A percentile compares a stretch with the other conserved stretches of the same genome.
phyloP scores from a whole-genome alignment of 2,113 vertebrate genomes.

The Cyprinodon brontotheroides region DNA sequence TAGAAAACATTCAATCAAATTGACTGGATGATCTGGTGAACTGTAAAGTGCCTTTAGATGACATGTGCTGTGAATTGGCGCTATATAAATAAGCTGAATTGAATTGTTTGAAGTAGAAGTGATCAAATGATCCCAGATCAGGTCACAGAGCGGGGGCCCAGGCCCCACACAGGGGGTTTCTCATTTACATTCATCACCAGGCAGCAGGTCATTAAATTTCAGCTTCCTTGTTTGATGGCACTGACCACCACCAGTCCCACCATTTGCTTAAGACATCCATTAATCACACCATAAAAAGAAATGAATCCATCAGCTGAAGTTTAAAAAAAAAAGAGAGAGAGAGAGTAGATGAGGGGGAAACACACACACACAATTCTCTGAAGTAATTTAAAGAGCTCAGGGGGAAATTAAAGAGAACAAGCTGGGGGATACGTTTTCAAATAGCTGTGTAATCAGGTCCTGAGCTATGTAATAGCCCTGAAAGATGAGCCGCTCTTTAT shows the following conservation, averaged over 20 bases:
- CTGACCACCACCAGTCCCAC: slow-evolving; percentile 54
- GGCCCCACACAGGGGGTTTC: slow-evolving; percentile 17
- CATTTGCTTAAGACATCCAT: slow-evolving; percentile 60
- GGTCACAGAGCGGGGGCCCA: slow-evolving; percentile 40
- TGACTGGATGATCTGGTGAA: no score
- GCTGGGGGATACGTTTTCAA: slow-evolving; percentile 72
- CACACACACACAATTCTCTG: slow-evolving; percentile 53
- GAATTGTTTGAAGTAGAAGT: slow-evolving; percentile 37
- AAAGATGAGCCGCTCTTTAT: slow-evolving; percentile 66
- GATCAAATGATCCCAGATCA: slow-evolving; percentile 36
- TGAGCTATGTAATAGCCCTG: slow-evolving; percentile 65
- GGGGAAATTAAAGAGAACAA: slow-evolving; percentile 73
- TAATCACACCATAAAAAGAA: slow-evolving; percentile 69
- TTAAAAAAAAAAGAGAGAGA: slow-evolving; percentile 21
- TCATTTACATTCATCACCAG: slow-evolving; percentile 62
- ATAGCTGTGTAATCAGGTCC: slow-evolving; percentile 73
- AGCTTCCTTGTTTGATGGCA: slow-evolving; percentile 59
- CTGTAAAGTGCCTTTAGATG: no score
- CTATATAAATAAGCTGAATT: no score
- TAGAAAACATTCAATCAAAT: no score
- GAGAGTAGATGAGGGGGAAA: slow-evolving; percentile 13
- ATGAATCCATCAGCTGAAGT: slow-evolving; percentile 57
- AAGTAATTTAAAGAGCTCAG: slow-evolving; percentile 75
- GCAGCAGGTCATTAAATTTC: slow-evolving; percentile 60
- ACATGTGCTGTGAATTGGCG: no score